A percentile compares a stretch with the other conserved stretches of the same genome.
Conservation (phyloP, 2,888 invertebrate species). For the Leptopterna dolabrata region DNA sequence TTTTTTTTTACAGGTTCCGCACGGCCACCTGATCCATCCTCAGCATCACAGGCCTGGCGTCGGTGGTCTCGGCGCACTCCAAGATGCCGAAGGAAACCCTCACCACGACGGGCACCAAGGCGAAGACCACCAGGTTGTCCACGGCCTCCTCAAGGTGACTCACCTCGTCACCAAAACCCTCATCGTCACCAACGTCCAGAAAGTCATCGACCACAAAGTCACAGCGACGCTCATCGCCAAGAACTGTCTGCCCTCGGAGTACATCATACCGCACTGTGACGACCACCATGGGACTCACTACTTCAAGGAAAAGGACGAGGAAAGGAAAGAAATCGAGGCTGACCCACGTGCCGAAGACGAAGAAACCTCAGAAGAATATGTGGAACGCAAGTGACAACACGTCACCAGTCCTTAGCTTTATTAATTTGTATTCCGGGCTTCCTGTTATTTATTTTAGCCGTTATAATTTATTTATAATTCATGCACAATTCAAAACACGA, state of each 20-base stretch:
- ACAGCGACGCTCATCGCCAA: constrained; percentile 66
- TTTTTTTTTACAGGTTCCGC: background rate
- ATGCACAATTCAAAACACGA: background rate
- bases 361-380: background rate
- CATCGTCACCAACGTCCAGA: constrained; percentile 62
- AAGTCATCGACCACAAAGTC: constrained; percentile 60
- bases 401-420: background rate
- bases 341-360: background rate
- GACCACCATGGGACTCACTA: background rate
- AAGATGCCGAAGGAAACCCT: background rate
- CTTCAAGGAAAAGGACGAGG: background rate
- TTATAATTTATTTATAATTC: background rate
- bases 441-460: background rate
- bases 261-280: constrained; percentile 65
- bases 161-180: constrained; percentile 62
- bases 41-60: constrained; percentile 19
- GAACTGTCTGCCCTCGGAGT: constrained; percentile 65
- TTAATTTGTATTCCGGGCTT: background rate
- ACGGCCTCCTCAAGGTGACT: constrained; percentile 47
- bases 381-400: background rate
- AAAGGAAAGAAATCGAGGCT: background rate
- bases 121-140: constrained; percentile 42
- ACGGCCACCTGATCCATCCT: constrained; percentile 13
- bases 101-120: background rate
- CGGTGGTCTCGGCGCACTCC: background rate